Percentiles rank a stretch among this genome's conserved stretches.
These are phyloP conservation scores for Urophycis tenuis DNA, from an alignment of 2,797 vertebrate species.

Conservation along the genomic window DNA sequence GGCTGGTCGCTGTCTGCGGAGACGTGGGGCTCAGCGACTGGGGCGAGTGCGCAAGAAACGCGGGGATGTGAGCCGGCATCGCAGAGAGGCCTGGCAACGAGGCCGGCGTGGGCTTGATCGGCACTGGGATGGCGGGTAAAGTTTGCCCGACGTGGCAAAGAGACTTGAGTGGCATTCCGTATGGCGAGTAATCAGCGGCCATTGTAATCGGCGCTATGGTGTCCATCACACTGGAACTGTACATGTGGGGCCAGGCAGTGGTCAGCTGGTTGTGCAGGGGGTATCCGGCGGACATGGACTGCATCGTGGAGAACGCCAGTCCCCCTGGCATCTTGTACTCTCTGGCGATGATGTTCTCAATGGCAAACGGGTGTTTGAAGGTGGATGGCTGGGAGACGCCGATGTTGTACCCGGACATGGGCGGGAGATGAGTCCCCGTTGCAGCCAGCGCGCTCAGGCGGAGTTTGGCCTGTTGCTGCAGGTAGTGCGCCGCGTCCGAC, in stretches of 20 bases:
- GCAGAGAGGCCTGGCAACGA: conserved; percentile 75
- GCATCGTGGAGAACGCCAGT: conserved; percentile 82
- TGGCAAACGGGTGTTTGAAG: conserved; percentile 96
- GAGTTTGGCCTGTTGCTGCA: conserved; percentile 93
- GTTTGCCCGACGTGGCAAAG: conserved; percentile 86
- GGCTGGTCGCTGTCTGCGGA: conserved; percentile 85
- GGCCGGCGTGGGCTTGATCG: conserved; percentile 84
- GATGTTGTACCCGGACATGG: conserved; percentile 80
- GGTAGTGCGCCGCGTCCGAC: conserved; percentile 83
- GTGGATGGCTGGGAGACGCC: conserved; percentile 79
- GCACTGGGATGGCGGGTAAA: conserved; percentile 89
- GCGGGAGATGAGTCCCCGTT: conserved; percentile 82
- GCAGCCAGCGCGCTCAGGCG: conserved; percentile 86
- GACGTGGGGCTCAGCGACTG: conserved; percentile 87
- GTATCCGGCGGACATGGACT: conserved; percentile 80
- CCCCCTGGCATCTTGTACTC: conserved; percentile 94
- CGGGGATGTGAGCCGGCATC: conserved; percentile 80
- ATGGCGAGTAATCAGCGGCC: conserved; percentile 82
- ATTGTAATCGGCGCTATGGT: conserved; percentile 80
- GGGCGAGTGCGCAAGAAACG: conserved; percentile 86
- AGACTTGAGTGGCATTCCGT: conserved; percentile 87
- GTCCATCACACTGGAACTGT: conserved; percentile 84
- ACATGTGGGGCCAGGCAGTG: conserved; percentile 87
- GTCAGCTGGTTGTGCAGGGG: conserved; percentile 85
- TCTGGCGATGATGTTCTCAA: conserved; percentile 92